These are phyloP conservation scores for Margarornis squamiger DNA, from an alignment of 2,797 vertebrate genomes.

Conservation along the genomic window DNA sequence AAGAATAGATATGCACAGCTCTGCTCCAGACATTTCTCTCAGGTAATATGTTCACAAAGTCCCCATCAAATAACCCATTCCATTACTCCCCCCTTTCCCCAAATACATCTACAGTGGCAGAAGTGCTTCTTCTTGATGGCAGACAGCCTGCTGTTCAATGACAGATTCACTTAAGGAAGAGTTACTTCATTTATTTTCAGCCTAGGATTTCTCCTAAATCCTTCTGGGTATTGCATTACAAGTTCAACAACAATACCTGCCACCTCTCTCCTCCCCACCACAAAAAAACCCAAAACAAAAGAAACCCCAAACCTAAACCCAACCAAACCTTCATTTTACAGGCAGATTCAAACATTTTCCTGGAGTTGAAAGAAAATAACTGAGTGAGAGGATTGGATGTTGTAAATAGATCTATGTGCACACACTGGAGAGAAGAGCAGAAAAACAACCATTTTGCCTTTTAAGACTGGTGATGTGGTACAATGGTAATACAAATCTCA, in stretches of 20 bases:
- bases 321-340: background rate
- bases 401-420: background rate
- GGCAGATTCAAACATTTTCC: background rate
- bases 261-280: accelerated
- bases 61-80: background rate
- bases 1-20: background rate
- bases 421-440: background rate
- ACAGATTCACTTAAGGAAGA: background rate
- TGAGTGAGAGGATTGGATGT: background rate
- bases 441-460: background rate
- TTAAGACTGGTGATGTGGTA: background rate
- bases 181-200: background rate
- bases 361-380: background rate
- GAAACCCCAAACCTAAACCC: background rate
- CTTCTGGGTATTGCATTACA: background rate
- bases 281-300: background rate
- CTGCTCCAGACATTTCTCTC: background rate
- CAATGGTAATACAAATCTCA: background rate
- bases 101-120: background rate
- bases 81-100: background rate
- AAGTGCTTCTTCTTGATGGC: background rate
- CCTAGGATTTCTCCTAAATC: background rate
- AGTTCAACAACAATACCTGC: background rate
- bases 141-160: background rate
- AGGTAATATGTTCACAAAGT: background rate